Conservation (phyloP, 2,113 vertebrate species). For the Vulpes lagopus region DNA sequence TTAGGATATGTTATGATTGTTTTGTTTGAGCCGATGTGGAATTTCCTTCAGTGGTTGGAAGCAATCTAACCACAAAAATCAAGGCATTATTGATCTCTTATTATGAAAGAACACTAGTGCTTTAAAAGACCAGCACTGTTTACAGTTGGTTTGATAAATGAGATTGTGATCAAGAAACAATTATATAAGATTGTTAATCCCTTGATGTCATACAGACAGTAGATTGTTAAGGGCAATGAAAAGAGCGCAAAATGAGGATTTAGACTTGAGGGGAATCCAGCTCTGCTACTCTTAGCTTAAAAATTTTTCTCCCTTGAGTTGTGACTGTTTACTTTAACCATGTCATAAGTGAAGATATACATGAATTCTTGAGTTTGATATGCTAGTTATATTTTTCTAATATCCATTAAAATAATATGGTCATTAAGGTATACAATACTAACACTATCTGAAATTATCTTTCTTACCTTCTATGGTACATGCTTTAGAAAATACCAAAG, state of each 20-base stretch:
- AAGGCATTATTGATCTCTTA: conserved; percentile 47
- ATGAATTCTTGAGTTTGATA: neutral
- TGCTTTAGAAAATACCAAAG: neutral
- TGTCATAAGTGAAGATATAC: neutral
- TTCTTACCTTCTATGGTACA: neutral
- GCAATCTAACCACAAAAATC: conserved; percentile 56
- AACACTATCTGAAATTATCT: neutral
- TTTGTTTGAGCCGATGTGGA: conserved; percentile 46
- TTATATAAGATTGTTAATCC: conserved; percentile 31
- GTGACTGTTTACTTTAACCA: conserved; percentile 16
- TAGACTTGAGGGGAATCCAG: conserved; percentile 3
- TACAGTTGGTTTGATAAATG: conserved; percentile 64
- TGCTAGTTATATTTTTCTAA: neutral
- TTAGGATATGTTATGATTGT: conserved; percentile 32
- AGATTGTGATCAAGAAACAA: conserved; percentile 44
- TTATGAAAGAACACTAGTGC: conserved; percentile 32
- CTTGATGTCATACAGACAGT: conserved; percentile 15
- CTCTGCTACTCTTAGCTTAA: conserved; percentile 29
- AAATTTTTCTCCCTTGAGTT: neutral
- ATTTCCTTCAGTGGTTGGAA: conserved; percentile 67
- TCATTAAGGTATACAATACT: neutral
- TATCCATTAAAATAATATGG: neutral
- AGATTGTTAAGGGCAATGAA: conserved; percentile 40
- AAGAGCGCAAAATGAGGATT: conserved; percentile 25
- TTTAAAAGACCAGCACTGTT: conserved; percentile 24